A percentile compares a stretch with the other conserved stretches of the same genome.
These are phyloP conservation scores for Nicator chloris DNA, from an alignment of 2,113 vertebrate genomes.

Conservation along the genomic window DNA sequence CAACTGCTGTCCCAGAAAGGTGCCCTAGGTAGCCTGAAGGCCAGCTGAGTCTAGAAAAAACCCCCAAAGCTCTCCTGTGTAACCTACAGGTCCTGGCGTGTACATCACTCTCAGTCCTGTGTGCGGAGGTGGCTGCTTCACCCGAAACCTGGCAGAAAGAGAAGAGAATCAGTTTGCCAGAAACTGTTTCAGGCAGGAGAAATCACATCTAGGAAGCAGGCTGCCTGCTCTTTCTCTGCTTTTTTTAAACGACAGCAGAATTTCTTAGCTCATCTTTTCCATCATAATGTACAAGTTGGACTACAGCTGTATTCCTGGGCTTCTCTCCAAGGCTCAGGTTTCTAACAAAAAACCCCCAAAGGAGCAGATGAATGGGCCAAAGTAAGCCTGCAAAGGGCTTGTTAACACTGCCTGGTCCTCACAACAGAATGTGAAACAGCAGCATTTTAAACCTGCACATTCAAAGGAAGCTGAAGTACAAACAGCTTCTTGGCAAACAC, in stretches of 20 bases:
- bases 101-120: slow-evolving; percentile 84
- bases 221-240: not conserved
- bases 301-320: not conserved
- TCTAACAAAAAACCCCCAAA: not conserved
- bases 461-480: not conserved
- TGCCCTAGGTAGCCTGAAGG: not conserved
- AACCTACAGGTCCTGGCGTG: slow-evolving; percentile 82
- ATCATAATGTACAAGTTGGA: not conserved
- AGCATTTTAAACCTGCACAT: not conserved
- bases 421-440: not conserved
- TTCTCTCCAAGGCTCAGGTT: not conserved
- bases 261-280: not conserved
- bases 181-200: not conserved
- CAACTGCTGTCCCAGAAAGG: not conserved
- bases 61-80: not conserved
- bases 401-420: not conserved
- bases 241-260: not conserved
- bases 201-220: not conserved
- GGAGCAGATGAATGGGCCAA: not conserved
- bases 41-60: not conserved
- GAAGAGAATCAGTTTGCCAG: not conserved
- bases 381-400: not conserved
- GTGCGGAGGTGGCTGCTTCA: slow-evolving; percentile 81
- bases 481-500: not conserved
- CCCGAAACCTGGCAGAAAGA: slow-evolving; percentile 77